A percentile compares a stretch with the other conserved stretches of the same genome.
Conservation (phyloP, 2,888 invertebrate genomes). For the Himalopsyche kuldschensis region DNA sequence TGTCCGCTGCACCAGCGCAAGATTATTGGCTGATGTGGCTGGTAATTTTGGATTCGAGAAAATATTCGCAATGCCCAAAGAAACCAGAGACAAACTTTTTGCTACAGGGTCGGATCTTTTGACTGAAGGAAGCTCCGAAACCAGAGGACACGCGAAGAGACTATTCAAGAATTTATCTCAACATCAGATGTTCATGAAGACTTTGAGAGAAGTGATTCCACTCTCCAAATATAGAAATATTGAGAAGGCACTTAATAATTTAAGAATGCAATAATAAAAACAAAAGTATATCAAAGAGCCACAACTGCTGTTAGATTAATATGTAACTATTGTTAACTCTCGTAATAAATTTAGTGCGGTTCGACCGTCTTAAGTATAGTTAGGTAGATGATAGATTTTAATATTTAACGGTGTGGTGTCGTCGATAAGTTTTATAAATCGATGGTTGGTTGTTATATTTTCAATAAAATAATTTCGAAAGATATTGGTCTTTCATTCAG, state of each 20-base stretch:
- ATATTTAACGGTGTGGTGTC: slow-evolving; percentile 18
- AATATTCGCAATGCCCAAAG: slow-evolving; percentile 71
- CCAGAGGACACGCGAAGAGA: slow-evolving; percentile 77
- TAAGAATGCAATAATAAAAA: slow-evolving; percentile 45
- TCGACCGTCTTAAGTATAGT: not conserved
- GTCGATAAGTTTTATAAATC: slow-evolving; percentile 29
- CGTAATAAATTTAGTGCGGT: not conserved
- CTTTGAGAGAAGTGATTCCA: slow-evolving; percentile 79
- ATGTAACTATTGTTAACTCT: not conserved
- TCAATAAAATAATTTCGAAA: slow-evolving; percentile 18
- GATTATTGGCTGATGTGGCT: slow-evolving; percentile 72
- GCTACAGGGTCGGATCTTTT: slow-evolving; percentile 80
- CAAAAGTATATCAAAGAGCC: not conserved
- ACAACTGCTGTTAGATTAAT: not conserved
- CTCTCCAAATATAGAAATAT: slow-evolving; percentile 79
- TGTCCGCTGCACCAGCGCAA: slow-evolving; percentile 82
- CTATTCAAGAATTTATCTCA: slow-evolving; percentile 73
- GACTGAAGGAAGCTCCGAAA: slow-evolving; percentile 84
- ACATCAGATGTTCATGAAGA: slow-evolving; percentile 74
- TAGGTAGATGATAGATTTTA: not conserved
- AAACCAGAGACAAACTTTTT: slow-evolving; percentile 78
- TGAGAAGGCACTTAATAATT: slow-evolving; percentile 73
- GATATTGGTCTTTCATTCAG: not conserved
- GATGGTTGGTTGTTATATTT: slow-evolving; percentile 33
- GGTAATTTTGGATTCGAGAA: slow-evolving; percentile 74